A percentile compares a stretch with the other conserved stretches of the same genome.
phyloP scores from a whole-genome alignment of 1,140 invertebrate genomes.

The Pararge aegeria region DNA sequence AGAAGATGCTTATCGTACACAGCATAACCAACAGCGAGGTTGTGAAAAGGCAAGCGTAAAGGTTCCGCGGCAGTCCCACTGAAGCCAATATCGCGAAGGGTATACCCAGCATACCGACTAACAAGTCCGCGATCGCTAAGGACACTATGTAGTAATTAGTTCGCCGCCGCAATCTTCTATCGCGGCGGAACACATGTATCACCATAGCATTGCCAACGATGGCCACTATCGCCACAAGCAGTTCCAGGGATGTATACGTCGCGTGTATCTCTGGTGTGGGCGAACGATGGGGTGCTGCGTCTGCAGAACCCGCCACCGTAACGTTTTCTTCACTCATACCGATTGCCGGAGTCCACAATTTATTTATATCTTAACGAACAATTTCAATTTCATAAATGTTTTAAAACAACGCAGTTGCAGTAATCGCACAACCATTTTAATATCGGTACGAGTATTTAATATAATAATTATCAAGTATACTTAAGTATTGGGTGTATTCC shows the following conservation, averaged over 20 bases:
- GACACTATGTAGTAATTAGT: constrained; percentile 96
- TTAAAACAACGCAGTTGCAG: neutral
- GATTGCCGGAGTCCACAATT: constrained; percentile 2
- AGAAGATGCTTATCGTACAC: constrained; percentile 95
- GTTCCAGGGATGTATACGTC: constrained; percentile 87
- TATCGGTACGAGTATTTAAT: constrained; percentile 13
- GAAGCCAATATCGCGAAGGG: constrained; percentile 91
- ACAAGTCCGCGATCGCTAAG: constrained; percentile 90
- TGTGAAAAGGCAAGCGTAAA: constrained; percentile 92
- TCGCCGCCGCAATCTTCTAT: constrained; percentile 87
- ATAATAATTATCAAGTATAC: neutral
- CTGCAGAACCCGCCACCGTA: constrained; percentile 39
- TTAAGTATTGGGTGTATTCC: neutral
- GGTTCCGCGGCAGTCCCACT: constrained; percentile 84
- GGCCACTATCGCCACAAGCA: constrained; percentile 89
- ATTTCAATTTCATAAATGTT: constrained; percentile 8
- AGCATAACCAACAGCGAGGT: constrained; percentile 91
- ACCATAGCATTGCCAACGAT: constrained; percentile 92
- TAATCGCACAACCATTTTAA: constrained; percentile 19
- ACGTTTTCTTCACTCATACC: constrained; percentile 44
- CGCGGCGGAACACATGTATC: constrained; percentile 89
- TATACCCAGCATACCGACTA: constrained; percentile 89
- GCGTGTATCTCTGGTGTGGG: constrained; percentile 81
- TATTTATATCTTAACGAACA: neutral
- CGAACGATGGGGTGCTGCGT: constrained; percentile 58